Percentiles rank a stretch among this genome's conserved stretches.
phyloP scores from a whole-genome alignment of 1,140 invertebrate species.

The Stegodyphus mimosarum region DNA sequence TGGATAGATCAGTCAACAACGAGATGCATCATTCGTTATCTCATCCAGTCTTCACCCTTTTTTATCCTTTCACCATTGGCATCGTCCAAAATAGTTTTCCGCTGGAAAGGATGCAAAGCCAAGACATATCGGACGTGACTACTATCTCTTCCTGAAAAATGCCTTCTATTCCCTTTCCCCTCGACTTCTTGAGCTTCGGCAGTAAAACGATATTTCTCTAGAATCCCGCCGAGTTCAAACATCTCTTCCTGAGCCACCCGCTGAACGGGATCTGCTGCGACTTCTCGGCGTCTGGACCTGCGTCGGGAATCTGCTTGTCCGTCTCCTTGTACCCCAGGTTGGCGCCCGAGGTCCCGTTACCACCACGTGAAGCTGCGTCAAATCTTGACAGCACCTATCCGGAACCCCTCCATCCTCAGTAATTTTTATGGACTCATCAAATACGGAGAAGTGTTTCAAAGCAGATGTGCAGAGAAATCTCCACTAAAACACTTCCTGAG shows the following conservation, averaged over 20 bases:
- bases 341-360: conserved; percentile 30
- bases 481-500: no score
- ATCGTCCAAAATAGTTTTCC: neutral
- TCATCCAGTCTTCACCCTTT: no score
- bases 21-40: no score
- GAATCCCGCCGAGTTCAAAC: no score
- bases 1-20: no score
- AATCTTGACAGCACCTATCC: conserved; percentile 21
- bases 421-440: conserved; percentile 33
- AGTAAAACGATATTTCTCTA: conserved; percentile 22
- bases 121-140: neutral
- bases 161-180: neutral
- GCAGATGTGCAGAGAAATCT: no score
- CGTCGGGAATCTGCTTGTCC: conserved; percentile 26
- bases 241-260: conserved; percentile 18
- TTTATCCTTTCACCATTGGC: no score
- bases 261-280: conserved; percentile 6
- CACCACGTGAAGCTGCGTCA: conserved; percentile 16
- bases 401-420: neutral
- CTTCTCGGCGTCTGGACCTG: conserved; percentile 11
- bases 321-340: neutral
- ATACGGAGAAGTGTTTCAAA: neutral
- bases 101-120: conserved; percentile 23
- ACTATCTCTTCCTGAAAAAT: neutral
- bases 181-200: conserved; percentile 5